These are phyloP conservation scores for Meloidogyne floridensis DNA, from an alignment of 1,140 invertebrate species.

Conservation along the genomic window DNA sequence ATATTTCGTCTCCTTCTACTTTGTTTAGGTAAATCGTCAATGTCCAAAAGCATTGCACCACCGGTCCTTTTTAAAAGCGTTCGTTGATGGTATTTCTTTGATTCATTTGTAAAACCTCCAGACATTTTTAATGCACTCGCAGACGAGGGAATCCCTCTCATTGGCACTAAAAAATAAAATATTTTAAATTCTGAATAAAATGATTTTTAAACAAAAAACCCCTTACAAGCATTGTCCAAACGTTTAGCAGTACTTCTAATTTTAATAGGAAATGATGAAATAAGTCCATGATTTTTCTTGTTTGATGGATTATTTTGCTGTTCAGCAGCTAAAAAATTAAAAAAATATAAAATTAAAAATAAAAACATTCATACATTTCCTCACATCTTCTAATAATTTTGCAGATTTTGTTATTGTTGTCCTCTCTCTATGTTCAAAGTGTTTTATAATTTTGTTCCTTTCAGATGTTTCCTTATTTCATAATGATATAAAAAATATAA, in stretches of 20 bases:
- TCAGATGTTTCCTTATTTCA: background rate
- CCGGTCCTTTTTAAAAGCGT: constrained; percentile 46
- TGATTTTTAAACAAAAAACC: constrained; percentile 10
- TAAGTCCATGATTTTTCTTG: constrained; percentile 37
- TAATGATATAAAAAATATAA: background rate
- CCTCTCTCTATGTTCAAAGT: constrained; percentile 42
- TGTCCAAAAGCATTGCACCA: constrained; percentile 49
- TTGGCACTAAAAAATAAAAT: constrained; percentile 34
- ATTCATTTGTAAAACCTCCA: constrained; percentile 52
- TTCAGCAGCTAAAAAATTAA: constrained; percentile 37
- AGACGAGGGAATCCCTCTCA: constrained; percentile 37
- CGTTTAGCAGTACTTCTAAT: constrained; percentile 45
- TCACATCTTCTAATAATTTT: constrained; percentile 45
- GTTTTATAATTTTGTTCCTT: constrained; percentile 21
- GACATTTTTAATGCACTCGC: constrained; percentile 49
- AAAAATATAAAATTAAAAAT: background rate
- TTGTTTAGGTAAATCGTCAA: constrained; percentile 49
- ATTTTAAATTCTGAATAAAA: constrained; percentile 1
- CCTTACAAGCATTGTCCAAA: constrained; percentile 47
- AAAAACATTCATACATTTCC: constrained; percentile 34
- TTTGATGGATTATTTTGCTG: constrained; percentile 33
- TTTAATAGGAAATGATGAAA: constrained; percentile 45
- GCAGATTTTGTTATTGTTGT: constrained; percentile 35
- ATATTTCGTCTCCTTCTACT: constrained; percentile 30
- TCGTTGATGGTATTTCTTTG: constrained; percentile 52